These are phyloP conservation scores for Cuniculus paca DNA, from an alignment of 2,797 vertebrate species.

Conservation along the genomic window DNA sequence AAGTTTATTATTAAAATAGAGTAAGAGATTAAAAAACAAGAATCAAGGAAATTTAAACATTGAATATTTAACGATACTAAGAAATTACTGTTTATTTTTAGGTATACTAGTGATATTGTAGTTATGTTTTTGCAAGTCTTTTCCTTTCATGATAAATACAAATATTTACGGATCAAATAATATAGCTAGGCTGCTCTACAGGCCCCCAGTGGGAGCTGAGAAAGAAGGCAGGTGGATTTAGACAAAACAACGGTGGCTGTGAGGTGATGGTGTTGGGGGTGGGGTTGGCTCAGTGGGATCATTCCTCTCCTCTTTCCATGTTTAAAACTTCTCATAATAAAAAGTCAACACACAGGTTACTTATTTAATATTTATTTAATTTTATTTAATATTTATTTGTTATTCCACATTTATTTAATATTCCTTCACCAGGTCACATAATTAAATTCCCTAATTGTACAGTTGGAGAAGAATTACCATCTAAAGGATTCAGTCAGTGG, in stretches of 20 bases:
- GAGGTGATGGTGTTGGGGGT: not conserved
- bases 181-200: not conserved
- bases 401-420: constrained; percentile 51
- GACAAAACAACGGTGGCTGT: not conserved
- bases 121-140: not conserved
- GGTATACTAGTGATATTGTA: not conserved
- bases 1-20: constrained; percentile 90
- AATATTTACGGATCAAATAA: not conserved
- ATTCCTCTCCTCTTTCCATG: not conserved
- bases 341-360: constrained; percentile 13
- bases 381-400: constrained; percentile 49
- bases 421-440: not conserved
- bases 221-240: not conserved
- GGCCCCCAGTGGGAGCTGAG: not conserved
- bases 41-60: not conserved
- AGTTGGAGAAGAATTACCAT: not conserved
- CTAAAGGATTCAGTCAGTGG: constrained; percentile 17
- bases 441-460: constrained; percentile 11
- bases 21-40: not conserved
- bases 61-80: not conserved
- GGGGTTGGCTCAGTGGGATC: not conserved
- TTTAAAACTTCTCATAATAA: not conserved
- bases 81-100: constrained; percentile 16
- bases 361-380: constrained; percentile 45
- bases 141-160: not conserved